phyloP scores from a whole-genome alignment of 2,797 vertebrate genomes.

The Pampus argenteus region DNA sequence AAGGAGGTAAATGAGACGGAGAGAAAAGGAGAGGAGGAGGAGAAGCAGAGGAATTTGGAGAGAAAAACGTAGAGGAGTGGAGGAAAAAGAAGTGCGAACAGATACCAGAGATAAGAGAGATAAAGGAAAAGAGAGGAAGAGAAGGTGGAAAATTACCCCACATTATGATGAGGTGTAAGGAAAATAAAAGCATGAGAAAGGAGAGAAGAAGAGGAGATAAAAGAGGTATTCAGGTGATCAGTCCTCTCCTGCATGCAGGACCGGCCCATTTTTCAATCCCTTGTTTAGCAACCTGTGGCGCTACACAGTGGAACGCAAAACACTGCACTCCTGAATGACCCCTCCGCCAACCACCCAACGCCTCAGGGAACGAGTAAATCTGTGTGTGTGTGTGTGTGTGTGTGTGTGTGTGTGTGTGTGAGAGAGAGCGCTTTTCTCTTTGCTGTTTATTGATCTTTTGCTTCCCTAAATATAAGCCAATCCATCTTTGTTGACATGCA shows the following conservation, averaged over 20 bases:
- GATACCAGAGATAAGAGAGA: background rate
- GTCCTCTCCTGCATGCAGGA: constrained; percentile 67
- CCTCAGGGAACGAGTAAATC: constrained; percentile 27
- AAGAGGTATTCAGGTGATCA: constrained; percentile 70
- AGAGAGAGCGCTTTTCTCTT: constrained; percentile 54
- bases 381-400: constrained; percentile 25
- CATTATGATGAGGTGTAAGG: background rate
- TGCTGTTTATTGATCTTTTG: constrained; percentile 83
- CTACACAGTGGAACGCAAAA: constrained; percentile 44
- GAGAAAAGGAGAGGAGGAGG: background rate
- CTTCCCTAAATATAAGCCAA: constrained; percentile 81
- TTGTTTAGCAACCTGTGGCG: constrained; percentile 82
- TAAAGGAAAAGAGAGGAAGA: background rate
- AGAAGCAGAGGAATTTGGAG: background rate
- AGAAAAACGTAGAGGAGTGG: background rate
- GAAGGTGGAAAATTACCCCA: background rate
- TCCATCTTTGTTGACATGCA: constrained; percentile 69
- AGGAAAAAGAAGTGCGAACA: background rate
- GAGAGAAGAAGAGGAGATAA: constrained; percentile 47
- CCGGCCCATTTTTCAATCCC: constrained; percentile 79
- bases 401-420: constrained; percentile 7
- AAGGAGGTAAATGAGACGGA: constrained; percentile 29
- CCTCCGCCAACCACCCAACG: constrained; percentile 19
- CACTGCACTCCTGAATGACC: constrained; percentile 38
- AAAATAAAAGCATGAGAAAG: constrained; percentile 27